Evolutionary conservation across 2,797 vertebrate genomes (phyloP).

Genomic region (Argya squamiceps): DNA sequence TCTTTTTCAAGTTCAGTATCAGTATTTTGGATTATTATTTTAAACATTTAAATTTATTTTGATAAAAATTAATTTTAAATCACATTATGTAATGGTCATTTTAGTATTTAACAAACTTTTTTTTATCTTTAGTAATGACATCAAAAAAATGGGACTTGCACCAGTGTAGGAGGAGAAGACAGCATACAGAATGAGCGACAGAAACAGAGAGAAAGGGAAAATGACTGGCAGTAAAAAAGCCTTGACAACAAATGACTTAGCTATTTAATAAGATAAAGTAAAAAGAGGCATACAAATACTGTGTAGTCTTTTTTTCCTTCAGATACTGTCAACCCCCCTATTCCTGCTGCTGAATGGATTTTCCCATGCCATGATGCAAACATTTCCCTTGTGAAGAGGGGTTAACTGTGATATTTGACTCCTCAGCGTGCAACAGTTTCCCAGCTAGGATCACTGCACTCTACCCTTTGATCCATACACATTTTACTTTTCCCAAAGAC

Average conservation of each 20-base stretch:
- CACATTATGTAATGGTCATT: neutral
- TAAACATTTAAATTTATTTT: neutral
- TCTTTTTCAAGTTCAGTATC: neutral
- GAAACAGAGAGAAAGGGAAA: neutral
- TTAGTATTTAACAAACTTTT: accelerated
- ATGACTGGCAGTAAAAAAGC: neutral
- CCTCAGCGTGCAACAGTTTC: neutral
- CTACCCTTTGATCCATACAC: neutral
- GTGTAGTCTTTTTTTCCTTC: neutral
- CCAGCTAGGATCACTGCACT: neutral
- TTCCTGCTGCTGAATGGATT: neutral
- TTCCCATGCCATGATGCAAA: neutral
- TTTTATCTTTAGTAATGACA: neutral
- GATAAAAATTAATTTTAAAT: neutral
- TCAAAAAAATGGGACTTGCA: neutral
- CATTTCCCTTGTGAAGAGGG: accelerated
- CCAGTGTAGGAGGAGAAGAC: accelerated
- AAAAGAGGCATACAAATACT: neutral
- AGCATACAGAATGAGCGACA: neutral
- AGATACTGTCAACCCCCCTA: neutral
- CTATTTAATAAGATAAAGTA: neutral
- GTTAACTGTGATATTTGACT: neutral
- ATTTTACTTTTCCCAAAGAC: neutral
- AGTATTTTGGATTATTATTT: neutral
- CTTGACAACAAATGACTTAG: neutral